These are phyloP conservation scores for Cancer borealis DNA, from an alignment of 2,888 invertebrate species.

Conservation along the genomic window DNA sequence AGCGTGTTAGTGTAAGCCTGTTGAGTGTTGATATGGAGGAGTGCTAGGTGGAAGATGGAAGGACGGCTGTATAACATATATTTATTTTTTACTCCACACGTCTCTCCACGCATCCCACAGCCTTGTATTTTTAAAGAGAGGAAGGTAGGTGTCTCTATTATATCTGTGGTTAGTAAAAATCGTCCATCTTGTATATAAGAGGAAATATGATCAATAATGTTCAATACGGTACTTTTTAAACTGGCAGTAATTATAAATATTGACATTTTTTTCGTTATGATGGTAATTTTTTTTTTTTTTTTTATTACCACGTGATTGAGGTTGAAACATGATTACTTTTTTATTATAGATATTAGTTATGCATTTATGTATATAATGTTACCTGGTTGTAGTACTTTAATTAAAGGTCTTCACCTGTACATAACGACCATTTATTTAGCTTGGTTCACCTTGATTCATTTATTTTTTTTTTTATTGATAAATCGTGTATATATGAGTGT, in stretches of 20 bases:
- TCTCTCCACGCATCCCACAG: no score
- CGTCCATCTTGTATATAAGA: no score
- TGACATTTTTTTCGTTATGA: background rate
- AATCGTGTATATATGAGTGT: background rate
- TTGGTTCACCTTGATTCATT: no score
- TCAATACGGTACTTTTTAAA: no score
- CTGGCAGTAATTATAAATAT: background rate
- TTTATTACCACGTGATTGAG: background rate
- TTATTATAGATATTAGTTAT: background rate
- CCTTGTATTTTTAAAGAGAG: background rate
- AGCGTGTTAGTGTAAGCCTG: background rate
- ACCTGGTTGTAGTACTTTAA: background rate
- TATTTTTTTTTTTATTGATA: no score
- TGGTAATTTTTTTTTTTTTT: background rate
- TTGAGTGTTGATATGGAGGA: constrained; percentile 22
- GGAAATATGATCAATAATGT: no score
- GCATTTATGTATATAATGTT: background rate
- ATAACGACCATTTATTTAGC: no score
- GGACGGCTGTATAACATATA: background rate
- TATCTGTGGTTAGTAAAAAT: no score
- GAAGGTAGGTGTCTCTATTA: background rate
- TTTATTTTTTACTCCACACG: background rate
- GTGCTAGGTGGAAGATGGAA: background rate
- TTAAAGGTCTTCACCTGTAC: no score
- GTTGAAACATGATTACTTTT: background rate